These are phyloP conservation scores for Timema podura DNA, from an alignment of 2,888 invertebrate species.

Conservation along the genomic window DNA sequence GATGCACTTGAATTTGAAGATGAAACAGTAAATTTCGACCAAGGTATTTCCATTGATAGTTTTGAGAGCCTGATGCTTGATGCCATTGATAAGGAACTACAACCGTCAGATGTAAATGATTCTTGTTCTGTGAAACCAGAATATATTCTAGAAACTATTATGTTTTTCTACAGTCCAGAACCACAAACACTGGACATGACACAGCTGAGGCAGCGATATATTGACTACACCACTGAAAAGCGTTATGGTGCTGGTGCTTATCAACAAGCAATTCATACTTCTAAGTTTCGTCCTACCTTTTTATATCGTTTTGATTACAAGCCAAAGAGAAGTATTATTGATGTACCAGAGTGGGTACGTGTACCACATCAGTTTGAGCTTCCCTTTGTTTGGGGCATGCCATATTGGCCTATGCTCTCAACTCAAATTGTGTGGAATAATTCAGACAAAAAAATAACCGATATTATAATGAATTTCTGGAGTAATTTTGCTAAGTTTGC, in stretches of 20 bases:
- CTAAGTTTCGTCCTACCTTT: conserved; percentile 50
- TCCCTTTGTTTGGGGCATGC: conserved; percentile 77
- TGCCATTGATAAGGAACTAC: conserved; percentile 57
- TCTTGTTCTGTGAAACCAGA: conserved; percentile 46
- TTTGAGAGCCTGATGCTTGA: conserved; percentile 62
- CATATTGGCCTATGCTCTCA: conserved; percentile 61
- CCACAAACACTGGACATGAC: conserved; percentile 59
- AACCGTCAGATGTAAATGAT: conserved; percentile 44
- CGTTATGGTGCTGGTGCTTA: conserved; percentile 69
- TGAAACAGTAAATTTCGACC: conserved; percentile 55
- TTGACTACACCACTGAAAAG: conserved; percentile 72
- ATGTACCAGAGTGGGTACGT: conserved; percentile 71
- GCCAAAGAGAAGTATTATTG: conserved; percentile 38
- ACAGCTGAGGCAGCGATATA: conserved; percentile 58
- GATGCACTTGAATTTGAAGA: conserved; percentile 58
- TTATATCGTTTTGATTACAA: conserved; percentile 67
- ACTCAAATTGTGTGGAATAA: conserved; percentile 59
- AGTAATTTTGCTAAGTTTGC: conserved; percentile 72
- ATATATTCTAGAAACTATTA: conserved; percentile 59
- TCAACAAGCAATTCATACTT: conserved; percentile 41
- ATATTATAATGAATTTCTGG: conserved; percentile 77
- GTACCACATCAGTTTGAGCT: conserved; percentile 80
- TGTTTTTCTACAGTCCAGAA: conserved; percentile 70
- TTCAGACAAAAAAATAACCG: conserved; percentile 72
- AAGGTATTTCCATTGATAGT: conserved; percentile 54